Conservation (phyloP, 1,140 invertebrate genomes). For the Leucophenga varia region DNA sequence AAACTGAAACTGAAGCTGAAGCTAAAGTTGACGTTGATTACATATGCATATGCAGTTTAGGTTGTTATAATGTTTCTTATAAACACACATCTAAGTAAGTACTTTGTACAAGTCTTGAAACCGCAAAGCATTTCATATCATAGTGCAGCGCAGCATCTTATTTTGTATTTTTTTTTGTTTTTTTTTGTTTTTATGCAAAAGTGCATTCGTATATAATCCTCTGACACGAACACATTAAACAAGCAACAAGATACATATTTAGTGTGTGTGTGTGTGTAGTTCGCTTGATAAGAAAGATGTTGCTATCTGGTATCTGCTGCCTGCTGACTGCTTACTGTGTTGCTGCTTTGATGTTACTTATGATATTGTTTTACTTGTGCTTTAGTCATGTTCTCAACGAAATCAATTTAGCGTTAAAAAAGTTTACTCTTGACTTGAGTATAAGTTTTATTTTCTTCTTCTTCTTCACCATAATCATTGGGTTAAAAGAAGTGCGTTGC, state of each 20-base stretch:
- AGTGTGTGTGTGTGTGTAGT: too few species aligned
- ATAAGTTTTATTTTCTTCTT: constrained; percentile 16
- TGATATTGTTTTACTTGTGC: background rate
- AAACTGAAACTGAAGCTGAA: too few species aligned
- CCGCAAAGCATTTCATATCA: too few species aligned
- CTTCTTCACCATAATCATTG: constrained; percentile 16
- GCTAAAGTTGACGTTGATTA: too few species aligned
- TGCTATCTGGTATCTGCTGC: background rate
- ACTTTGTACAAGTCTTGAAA: too few species aligned
- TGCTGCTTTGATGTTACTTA: background rate
- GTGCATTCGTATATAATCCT: constrained; percentile 47
- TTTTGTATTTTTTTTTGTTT: too few species aligned
- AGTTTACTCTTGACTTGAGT: constrained; percentile 24
- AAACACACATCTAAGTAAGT: too few species aligned
- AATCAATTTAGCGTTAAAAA: constrained; percentile 51
- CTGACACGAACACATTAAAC: constrained; percentile 29
- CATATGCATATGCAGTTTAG: too few species aligned
- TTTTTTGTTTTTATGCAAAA: too few species aligned
- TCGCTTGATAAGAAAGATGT: background rate
- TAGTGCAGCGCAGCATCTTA: too few species aligned
- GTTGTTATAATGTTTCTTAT: too few species aligned
- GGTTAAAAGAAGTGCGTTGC: constrained; percentile 18
- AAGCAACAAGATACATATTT: too few species aligned
- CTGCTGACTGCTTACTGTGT: background rate
- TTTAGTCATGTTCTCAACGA: constrained; percentile 35